These are phyloP conservation scores for Tachina lurida DNA, from an alignment of 2,888 invertebrate genomes.

Conservation along the genomic window DNA sequence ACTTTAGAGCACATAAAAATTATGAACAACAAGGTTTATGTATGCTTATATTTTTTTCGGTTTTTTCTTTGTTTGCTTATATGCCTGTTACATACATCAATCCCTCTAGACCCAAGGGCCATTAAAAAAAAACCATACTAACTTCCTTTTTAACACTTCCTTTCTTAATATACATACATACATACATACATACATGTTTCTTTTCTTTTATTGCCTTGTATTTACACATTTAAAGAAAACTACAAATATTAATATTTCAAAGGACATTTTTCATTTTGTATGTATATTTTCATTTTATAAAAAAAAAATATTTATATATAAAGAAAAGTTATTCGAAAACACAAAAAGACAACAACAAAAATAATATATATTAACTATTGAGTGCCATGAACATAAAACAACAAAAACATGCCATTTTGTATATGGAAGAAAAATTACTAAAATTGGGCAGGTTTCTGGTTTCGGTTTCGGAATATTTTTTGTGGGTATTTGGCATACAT, in stretches of 20 bases:
- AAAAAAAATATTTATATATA: constrained; percentile 62
- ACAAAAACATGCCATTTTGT: constrained; percentile 27
- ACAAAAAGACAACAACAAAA: constrained; percentile 47
- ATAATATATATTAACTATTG: constrained; percentile 33
- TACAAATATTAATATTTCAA: constrained; percentile 39
- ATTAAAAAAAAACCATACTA: constrained; percentile 55
- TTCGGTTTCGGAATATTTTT: constrained; percentile 2
- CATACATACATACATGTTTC: background rate
- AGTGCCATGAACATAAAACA: constrained; percentile 52
- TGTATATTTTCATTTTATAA: constrained; percentile 68
- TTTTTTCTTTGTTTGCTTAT: constrained; percentile 49
- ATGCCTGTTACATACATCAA: constrained; percentile 33
- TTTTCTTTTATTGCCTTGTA: constrained; percentile 7
- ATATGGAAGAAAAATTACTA: constrained; percentile 16
- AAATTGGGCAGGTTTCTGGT: constrained; percentile 19
- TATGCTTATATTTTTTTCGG: constrained; percentile 25
- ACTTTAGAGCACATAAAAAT: constrained; percentile 14
- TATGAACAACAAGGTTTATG: constrained; percentile 70
- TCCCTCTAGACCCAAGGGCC: background rate
- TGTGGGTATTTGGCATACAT: background rate
- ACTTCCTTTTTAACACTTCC: constrained; percentile 47
- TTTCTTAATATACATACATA: background rate
- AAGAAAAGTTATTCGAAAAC: constrained; percentile 64
- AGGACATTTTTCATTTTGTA: constrained; percentile 71
- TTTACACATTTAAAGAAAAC: constrained; percentile 35